Evolutionary conservation across 2,113 vertebrate genomes (phyloP).

Genomic region (Ophthalmolycus amberensis): DNA sequence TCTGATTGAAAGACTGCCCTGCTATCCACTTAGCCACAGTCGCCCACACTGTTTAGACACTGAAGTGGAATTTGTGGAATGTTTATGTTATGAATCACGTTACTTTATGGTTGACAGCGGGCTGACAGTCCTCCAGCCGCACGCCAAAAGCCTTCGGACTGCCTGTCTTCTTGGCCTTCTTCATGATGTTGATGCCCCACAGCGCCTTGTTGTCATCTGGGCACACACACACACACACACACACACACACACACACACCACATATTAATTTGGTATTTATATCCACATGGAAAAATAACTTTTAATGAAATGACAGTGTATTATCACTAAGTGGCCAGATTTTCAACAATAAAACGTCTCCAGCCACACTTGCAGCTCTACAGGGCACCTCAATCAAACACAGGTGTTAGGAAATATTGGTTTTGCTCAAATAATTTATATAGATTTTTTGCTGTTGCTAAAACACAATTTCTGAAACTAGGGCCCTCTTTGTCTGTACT

Average conservation of each 20-base stretch:
- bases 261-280: background rate
- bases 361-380: background rate
- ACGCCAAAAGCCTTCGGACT: slow-evolving; percentile 90
- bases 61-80: background rate
- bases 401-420: background rate
- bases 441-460: too few species aligned
- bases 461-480: too few species aligned
- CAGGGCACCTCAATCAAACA: background rate
- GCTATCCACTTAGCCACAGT: too few species aligned
- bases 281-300: background rate
- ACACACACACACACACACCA: background rate
- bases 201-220: slow-evolving; percentile 89
- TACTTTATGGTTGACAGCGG: slow-evolving; percentile 91
- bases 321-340: too few species aligned
- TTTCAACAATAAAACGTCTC: background rate
- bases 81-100: background rate
- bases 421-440: background rate
- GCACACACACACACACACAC: background rate
- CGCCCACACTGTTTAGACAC: background rate
- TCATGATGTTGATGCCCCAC: slow-evolving; percentile 97
- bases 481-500: too few species aligned
- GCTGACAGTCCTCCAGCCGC: slow-evolving; percentile 94
- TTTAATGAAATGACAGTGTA: background rate
- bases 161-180: slow-evolving; percentile 90
- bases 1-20: too few species aligned